These are phyloP conservation scores for Choloepus hoffmanni DNA, from an alignment of 2,113 vertebrate genomes.

Conservation along the genomic window DNA sequence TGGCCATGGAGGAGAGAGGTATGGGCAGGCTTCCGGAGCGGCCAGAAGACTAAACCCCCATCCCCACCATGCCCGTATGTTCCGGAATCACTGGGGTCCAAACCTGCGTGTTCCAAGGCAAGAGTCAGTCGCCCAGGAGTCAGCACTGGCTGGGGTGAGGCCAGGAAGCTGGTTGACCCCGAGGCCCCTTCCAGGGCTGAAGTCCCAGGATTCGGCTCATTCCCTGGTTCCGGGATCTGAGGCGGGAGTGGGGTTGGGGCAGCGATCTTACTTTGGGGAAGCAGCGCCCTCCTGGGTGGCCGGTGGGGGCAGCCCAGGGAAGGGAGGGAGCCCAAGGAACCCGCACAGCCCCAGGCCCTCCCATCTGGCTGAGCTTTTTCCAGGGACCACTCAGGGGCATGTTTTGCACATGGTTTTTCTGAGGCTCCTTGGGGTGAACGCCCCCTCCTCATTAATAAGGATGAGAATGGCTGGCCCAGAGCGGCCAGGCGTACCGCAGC, in stretches of 20 bases:
- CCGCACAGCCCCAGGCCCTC: neutral
- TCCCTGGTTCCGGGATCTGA: no score
- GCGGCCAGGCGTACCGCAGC: fast-evolving
- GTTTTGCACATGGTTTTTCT: neutral
- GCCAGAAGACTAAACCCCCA: neutral
- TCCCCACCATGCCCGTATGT: neutral
- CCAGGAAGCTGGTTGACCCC: fast-evolving
- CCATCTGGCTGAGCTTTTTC: neutral
- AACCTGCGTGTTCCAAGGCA: neutral
- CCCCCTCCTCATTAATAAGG: no score
- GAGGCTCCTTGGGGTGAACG: neutral
- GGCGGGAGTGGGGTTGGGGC: neutral
- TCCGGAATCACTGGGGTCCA: neutral
- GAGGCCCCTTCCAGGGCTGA: neutral
- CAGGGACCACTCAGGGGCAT: no score
- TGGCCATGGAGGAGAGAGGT: no score
- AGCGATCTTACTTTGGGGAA: neutral
- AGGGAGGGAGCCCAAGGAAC: neutral
- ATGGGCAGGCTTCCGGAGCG: neutral
- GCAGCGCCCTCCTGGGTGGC: neutral
- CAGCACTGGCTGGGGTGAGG: neutral
- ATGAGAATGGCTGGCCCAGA: neutral
- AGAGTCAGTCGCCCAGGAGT: neutral
- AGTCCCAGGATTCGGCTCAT: neutral
- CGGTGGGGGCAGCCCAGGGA: neutral